Percentiles rank a stretch among this genome's conserved stretches.
These are phyloP conservation scores for Reticulitermes speratus DNA, from an alignment of 1,140 invertebrate species.

Conservation along the genomic window DNA sequence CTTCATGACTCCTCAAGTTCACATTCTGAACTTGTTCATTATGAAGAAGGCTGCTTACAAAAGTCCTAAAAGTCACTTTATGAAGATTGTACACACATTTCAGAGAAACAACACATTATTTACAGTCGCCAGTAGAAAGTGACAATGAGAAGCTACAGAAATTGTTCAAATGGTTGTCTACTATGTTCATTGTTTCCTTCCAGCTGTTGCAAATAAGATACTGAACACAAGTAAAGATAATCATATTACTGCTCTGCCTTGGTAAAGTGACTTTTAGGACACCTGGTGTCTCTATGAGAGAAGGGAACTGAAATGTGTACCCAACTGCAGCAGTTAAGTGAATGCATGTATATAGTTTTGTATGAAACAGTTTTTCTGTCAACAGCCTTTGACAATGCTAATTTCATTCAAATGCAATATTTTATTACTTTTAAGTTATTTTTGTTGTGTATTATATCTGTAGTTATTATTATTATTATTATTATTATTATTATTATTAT, in stretches of 20 bases:
- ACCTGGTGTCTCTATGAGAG: background rate
- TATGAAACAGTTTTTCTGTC: background rate
- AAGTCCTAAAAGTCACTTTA: background rate
- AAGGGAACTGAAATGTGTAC: background rate
- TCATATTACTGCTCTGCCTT: too few species aligned
- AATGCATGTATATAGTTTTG: background rate
- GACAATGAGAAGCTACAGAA: too few species aligned
- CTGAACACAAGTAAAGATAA: too few species aligned
- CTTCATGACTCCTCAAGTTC: background rate
- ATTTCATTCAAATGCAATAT: conserved; percentile 9
- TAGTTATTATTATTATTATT: conserved; percentile 17
- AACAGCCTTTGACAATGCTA: background rate
- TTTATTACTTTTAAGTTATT: conserved; percentile 6
- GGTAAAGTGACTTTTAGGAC: too few species aligned
- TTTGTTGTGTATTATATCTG: conserved; percentile 4
- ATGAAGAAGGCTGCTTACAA: background rate
- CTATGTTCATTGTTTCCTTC: too few species aligned
- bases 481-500: background rate
- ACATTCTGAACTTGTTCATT: background rate
- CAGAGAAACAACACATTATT: too few species aligned
- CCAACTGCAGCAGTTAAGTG: background rate
- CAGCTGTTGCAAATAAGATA: too few species aligned
- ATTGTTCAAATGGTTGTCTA: too few species aligned
- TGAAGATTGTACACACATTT: too few species aligned
- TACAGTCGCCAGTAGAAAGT: too few species aligned